Base-by-base conservation (phyloP, 92 coral and sea anemone genomes). In the Zoanthus solanderi region DNA sequence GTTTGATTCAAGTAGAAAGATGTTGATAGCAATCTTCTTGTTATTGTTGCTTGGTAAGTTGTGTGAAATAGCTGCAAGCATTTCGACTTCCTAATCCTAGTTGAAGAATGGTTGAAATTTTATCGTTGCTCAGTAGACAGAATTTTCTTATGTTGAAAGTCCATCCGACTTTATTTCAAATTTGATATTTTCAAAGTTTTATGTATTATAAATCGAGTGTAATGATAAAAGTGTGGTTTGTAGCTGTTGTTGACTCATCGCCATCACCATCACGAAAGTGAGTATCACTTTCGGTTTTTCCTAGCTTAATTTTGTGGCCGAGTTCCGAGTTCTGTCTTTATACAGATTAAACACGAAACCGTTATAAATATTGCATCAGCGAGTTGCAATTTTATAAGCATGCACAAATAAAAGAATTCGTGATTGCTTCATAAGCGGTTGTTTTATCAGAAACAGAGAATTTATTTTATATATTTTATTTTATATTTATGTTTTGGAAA, bases 1-100 rank as follows among this genome's bases (percentile, higher is more conserved):
- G 11, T 77, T 77, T 56, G 65, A 50, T 17, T 77, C 82, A 56
- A 77, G 82, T 48, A 60, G 45, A 77, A 54, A 56, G 82, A 29
- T 77, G 46, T 7, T 31, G 48, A 9, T 34, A 0, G 82, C 67
- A 56, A 14, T 77, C 29, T 66, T 56, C 17, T 17, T 77, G 47
- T 17, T 77, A 16, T 9, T 76, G 37, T 9, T 31, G 50, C 29
- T 77, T 30, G 82, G 82, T 77, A 53, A 77, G 82, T 34, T 11
- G 17, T 34, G 16, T 34, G 34, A 6, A 11, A 30, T n/a, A 15
- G 65, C 60, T 42, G 34, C 56, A 23, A n/a, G 67, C 45, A 77
- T 77, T 65, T 77, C 47, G 82, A 52, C 53, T 77, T 34, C 82
- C 12, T 63, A 52, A 14, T 37, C 2, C 8, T 12, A 9, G 66